Percentiles rank a stretch among this genome's conserved stretches.
Conservation (phyloP, 2,113 vertebrate species). For the Grammomys surdaster region DNA sequence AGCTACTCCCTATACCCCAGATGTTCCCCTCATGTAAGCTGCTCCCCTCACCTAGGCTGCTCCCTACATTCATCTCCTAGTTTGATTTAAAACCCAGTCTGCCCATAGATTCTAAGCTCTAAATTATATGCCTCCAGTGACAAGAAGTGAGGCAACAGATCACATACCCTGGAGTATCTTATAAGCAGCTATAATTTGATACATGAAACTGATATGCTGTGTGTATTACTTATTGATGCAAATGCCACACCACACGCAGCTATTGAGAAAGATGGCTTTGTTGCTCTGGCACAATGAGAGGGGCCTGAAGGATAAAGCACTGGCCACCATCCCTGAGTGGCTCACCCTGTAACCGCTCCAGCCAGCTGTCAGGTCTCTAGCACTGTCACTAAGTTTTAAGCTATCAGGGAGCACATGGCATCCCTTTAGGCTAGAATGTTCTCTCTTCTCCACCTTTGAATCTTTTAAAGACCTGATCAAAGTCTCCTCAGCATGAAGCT, state of each 20-base stretch:
- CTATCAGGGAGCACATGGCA: background rate
- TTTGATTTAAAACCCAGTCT: background rate
- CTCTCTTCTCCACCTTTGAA: background rate
- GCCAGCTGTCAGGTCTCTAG: background rate
- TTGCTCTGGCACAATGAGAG: background rate
- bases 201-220: background rate
- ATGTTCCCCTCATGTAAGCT: background rate
- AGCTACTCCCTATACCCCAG: background rate
- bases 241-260: background rate
- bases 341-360: background rate
- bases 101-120: background rate
- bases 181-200: constrained; percentile 22
- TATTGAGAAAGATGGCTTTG: background rate
- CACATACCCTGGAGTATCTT: background rate
- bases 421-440: background rate
- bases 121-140: background rate
- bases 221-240: background rate
- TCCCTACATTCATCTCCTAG: background rate
- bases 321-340: background rate
- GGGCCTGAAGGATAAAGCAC: background rate
- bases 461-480: background rate
- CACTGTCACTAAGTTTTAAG: background rate
- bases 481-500: background rate
- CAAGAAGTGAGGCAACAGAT: background rate
- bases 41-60: background rate